Evolutionary conservation across 2,888 invertebrate genomes (phyloP), one percentile per base, ranked within the genome.

Genomic region (Calameuta pallipes): DNA sequence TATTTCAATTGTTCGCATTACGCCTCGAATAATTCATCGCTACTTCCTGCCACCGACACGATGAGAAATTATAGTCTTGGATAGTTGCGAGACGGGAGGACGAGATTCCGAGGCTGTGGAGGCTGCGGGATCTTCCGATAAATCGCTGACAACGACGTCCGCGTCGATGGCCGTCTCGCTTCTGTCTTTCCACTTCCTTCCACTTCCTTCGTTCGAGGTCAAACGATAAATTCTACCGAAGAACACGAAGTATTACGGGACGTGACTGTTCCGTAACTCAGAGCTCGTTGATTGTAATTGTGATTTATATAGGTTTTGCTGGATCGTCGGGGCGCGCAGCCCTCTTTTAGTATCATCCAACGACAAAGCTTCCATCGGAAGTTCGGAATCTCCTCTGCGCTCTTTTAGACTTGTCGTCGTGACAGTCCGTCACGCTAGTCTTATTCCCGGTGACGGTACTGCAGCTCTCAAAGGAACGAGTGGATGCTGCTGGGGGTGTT

Each of bases 211-310:
- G 23, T 35, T 34, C 74, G 74, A 74, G n/a, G 31, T 33, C 70
- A 33, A 70, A 15, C 41, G 15, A 41, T 41, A 41, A 41, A 41
- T 41, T 41, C 15, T 41, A 15, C 4, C 41, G 36, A 37, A 73
- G 69, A 75, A 78, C 75, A 75, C 56, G 70, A 37, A 73, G 73
- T 77, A 79, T 79, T 70, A 75, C 77, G 23, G 73, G 23, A n/a
- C 73, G 33, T 31, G 69, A 41, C 6, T 69, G 23, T 30, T 73
- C n/a, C 79, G 77, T 85, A 82, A 84, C 83, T 41, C 41, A 41
- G 84, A 84, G 87, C 85, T 85, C 88, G 88, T 87, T 87, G 87
- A 88, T 87, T 88, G 87, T 87, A 87, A 87, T 87, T 87, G 87
- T 87, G 87, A 87, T 87, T 87, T 88, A 87, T 87, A 84, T 82